Evolutionary conservation across 1,140 invertebrate species (phyloP).

Genomic region (Brachionus manjavacas): DNA sequence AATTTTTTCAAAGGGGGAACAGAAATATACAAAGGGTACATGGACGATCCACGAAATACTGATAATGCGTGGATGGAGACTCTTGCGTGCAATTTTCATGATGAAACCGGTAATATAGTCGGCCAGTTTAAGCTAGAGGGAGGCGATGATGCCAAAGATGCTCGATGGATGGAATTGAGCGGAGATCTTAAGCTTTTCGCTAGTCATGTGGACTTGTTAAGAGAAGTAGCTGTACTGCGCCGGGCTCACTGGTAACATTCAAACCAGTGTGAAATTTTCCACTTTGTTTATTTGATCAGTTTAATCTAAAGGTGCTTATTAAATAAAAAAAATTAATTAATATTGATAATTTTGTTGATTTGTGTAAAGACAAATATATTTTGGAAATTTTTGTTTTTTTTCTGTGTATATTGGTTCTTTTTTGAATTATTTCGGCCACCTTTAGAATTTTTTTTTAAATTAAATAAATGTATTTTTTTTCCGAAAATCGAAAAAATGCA

Average conservation of each 20-base stretch:
- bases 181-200: constrained; percentile 26
- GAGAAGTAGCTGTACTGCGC: background rate
- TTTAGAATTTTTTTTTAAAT: too few species aligned
- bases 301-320: too few species aligned
- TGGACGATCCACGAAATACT: constrained; percentile 61
- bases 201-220: background rate
- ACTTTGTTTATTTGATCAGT: too few species aligned
- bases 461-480: too few species aligned
- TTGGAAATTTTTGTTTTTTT: too few species aligned
- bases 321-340: too few species aligned
- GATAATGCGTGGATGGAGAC: constrained; percentile 58
- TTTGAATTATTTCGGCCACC: too few species aligned
- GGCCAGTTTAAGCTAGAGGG: background rate
- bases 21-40: constrained; percentile 34
- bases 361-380: too few species aligned
- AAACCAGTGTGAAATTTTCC: too few species aligned
- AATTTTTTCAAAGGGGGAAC: constrained; percentile 31
- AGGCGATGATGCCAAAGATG: constrained; percentile 42
- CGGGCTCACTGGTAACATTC: constrained; percentile 19
- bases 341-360: too few species aligned
- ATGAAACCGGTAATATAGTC: constrained; percentile 20
- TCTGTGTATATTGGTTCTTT: too few species aligned
- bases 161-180: constrained; percentile 11
- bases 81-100: constrained; percentile 38
- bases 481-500: too few species aligned